A percentile compares a stretch with the other conserved stretches of the same genome.
Conservation (phyloP, 1,140 invertebrate species). For the Halesus radiatus region DNA sequence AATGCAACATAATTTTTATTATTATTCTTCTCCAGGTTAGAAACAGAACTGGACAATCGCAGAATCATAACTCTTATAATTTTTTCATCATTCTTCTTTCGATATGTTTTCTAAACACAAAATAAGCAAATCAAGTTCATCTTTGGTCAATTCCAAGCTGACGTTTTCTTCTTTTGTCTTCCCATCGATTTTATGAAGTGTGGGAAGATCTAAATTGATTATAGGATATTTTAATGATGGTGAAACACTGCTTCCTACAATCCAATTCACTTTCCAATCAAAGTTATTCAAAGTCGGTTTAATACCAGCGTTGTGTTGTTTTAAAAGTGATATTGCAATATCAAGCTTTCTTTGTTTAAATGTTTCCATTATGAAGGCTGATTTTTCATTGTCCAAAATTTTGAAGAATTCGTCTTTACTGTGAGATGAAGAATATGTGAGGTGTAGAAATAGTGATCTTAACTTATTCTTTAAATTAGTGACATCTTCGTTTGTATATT, state of each 20-base stretch:
- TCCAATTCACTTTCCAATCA: constrained; percentile 63
- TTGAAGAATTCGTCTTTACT: constrained; percentile 43
- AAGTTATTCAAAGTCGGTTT: constrained; percentile 61
- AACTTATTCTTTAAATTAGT: constrained; percentile 25
- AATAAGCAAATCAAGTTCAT: constrained; percentile 61
- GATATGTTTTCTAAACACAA: constrained; percentile 57
- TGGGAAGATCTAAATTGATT: constrained; percentile 60
- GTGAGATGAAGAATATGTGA: constrained; percentile 22
- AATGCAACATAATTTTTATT: too few species aligned
- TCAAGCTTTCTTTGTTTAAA: constrained; percentile 59
- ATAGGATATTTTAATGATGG: constrained; percentile 62
- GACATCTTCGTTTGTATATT: constrained; percentile 15
- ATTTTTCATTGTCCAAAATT: constrained; percentile 57
- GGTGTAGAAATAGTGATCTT: constrained; percentile 22
- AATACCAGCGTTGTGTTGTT: constrained; percentile 60
- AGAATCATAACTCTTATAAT: too few species aligned
- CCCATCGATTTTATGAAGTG: constrained; percentile 51
- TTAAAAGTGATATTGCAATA: constrained; percentile 59
- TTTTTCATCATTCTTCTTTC: too few species aligned
- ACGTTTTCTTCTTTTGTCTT: constrained; percentile 54
- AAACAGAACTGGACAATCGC: too few species aligned
- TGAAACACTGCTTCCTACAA: constrained; percentile 63
- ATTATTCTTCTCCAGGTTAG: too few species aligned
- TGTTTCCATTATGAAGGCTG: constrained; percentile 52
- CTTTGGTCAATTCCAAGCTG: constrained; percentile 62